Base-by-base conservation (phyloP, 2,797 vertebrate species). In the Dendrocincla fuliginosa region DNA sequence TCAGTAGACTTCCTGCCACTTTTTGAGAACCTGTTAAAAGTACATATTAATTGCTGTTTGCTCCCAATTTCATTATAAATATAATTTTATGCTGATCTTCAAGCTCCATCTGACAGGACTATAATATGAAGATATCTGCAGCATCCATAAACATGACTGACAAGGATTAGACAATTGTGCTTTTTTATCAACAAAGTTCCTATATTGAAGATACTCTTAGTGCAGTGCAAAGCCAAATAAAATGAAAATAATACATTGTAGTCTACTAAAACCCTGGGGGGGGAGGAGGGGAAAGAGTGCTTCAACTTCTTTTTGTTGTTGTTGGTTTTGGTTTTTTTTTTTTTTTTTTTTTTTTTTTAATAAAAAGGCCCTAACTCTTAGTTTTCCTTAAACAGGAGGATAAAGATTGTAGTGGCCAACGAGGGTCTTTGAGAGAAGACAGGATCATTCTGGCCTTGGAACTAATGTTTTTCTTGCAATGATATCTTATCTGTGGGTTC, bases 21-120 rank as follows among this genome's bases (percentile, higher is more conserved):
- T 90, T 79, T 77, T 83, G 75, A 91, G 94, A 89, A 60, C 24
- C 25, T 77, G 49, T 85, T 89, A 91, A 68, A 47, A 74, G 67
- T n/a, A 87, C 30, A 18, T 68, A 78, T 70, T 82, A 94, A 80
- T 89, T 94, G 39, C 35, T 0, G 0, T 85, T 96, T 91, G 11
- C 84, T 86, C 65, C 12, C n/a, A 61, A 0, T 28, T 91, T 89
- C 32, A 16, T 71, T 81, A 75, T 30, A 86, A 77, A 80, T 93
- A 80, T 47, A 68, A 78, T 75, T 80, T 85, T 59, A 28, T 84
- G 50, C 57, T 75, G 75, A 75, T 93, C 39, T 65, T 41, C 52
- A 60, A 68, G 23, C 39, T 93, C 53, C 20, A 53, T 85, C 64
- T 61, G 55, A 93, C 68, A 65, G 60, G 74, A 41, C 23, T 19